Conservation (phyloP, 2,888 invertebrate genomes). For the Patella depressa region DNA sequence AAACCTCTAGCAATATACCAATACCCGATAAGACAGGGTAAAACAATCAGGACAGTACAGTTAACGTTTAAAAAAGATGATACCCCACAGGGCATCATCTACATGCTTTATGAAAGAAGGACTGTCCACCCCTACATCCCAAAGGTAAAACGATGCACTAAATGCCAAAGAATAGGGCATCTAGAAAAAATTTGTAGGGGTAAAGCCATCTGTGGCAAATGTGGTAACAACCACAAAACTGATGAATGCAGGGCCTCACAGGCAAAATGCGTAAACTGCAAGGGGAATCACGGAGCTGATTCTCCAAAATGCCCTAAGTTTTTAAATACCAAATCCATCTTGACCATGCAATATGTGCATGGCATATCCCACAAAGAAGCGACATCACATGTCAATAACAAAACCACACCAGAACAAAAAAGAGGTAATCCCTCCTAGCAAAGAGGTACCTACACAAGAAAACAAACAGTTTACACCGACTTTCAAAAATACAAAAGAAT, state of each 20-base stretch:
- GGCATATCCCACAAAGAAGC: too few species aligned
- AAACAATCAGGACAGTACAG: neutral
- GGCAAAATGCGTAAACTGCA: neutral
- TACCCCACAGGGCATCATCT: neutral
- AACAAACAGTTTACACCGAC: too few species aligned
- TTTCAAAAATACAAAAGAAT: too few species aligned
- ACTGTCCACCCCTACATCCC: neutral
- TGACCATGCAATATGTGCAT: too few species aligned
- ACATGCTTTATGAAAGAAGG: neutral
- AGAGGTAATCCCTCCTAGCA: too few species aligned
- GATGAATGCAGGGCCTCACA: neutral
- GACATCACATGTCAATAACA: too few species aligned
- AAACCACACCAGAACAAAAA: too few species aligned
- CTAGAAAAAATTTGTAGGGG: neutral
- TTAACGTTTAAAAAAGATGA: neutral
- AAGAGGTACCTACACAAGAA: too few species aligned
- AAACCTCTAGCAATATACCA: neutral
- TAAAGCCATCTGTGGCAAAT: neutral
- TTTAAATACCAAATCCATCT: too few species aligned
- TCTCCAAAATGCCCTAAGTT: too few species aligned
- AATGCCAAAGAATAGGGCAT: neutral
- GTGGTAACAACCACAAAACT: neutral
- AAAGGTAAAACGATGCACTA: neutral
- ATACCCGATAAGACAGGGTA: neutral
- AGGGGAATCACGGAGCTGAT: too few species aligned